Base-by-base conservation (phyloP, 2,888 invertebrate genomes). In the Kuschelorhynchus macadamiae region DNA sequence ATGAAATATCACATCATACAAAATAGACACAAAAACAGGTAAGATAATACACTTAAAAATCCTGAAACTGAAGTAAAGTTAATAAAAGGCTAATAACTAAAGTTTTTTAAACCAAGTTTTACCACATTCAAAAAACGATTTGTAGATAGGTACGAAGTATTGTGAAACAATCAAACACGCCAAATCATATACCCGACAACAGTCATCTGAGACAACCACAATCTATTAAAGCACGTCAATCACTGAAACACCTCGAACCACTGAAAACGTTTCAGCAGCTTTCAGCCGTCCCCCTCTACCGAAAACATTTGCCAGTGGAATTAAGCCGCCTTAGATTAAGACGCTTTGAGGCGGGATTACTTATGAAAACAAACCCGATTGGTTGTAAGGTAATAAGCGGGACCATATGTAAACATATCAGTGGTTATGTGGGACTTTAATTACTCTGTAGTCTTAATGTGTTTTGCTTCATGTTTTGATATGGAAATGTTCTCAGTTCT, bases 341-440 rank as follows among this genome's bases (percentile, higher is more conserved):
- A 62, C 55, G 67, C 59, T 49, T 53, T 36, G 52, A 71, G 74
- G 75, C 73, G 75, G 75, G 73, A 44, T 73, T 72, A 69, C 12
- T 75, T 77, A 74, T 72, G 74, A 74, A 76, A 77, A 79, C 75
- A 78, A 44, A 21, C 16, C 18, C 14, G 52, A 59, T 66, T 66
- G 66, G 66, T 14, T 8, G 53, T 5, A 33, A 14, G 53, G 17
- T 71, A 71, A 81, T 82, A 81, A 79, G 78, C 74, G 77, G 79
- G 82, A 82, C 82, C 81, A 80, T 81, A 77, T 78, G 77, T 80
- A 82, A 83, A 83, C 83, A 25, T 25, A 25, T 25, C 25, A 83
- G 72, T 2, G 5, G 39, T 57, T n/a, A 57, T 20, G 14, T 20
- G 36, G 18, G 46, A n/a, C 36, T 59, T 47, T 59, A 33, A 59